These are phyloP conservation scores for Pristionchus arcanus DNA, from an alignment of 2,888 invertebrate genomes.

Conservation along the genomic window DNA sequence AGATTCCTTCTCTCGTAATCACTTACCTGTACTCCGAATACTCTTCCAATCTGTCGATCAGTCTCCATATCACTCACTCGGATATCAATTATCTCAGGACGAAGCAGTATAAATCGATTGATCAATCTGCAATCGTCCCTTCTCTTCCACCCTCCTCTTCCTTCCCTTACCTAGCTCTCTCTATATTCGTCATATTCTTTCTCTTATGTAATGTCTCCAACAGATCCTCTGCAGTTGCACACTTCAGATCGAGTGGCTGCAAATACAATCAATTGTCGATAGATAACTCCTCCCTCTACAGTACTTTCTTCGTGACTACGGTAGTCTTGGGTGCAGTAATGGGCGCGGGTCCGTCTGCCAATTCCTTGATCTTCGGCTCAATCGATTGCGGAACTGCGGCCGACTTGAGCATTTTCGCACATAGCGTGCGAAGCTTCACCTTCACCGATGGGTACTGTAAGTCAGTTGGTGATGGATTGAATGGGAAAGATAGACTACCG, in stretches of 20 bases:
- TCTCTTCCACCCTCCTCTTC: neutral
- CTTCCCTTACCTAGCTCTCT: conserved; percentile 33
- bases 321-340: neutral
- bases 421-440: conserved; percentile 19
- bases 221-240: conserved; percentile 50
- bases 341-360: conserved; percentile 3
- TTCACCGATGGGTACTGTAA: conserved; percentile 50
- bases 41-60: conserved; percentile 30
- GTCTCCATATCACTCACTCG: neutral
- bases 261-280: conserved; percentile 1
- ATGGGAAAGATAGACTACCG: neutral
- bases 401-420: conserved; percentile 53
- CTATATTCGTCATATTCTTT: conserved; percentile 51
- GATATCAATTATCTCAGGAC: conserved; percentile 49
- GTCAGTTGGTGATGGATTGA: neutral
- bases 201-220: conserved; percentile 49
- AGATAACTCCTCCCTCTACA: neutral
- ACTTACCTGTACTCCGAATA: conserved; percentile 47
- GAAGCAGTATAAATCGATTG: conserved; percentile 53
- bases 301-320: conserved; percentile 47
- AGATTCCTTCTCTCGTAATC: too few species aligned
- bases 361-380: conserved; percentile 34
- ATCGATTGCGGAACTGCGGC: conserved; percentile 32
- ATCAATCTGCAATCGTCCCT: conserved; percentile 41
- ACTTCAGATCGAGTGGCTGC: conserved; percentile 42